Evolutionary conservation across 2,797 vertebrate genomes (phyloP).

Genomic region (Malurus leucopterus): DNA sequence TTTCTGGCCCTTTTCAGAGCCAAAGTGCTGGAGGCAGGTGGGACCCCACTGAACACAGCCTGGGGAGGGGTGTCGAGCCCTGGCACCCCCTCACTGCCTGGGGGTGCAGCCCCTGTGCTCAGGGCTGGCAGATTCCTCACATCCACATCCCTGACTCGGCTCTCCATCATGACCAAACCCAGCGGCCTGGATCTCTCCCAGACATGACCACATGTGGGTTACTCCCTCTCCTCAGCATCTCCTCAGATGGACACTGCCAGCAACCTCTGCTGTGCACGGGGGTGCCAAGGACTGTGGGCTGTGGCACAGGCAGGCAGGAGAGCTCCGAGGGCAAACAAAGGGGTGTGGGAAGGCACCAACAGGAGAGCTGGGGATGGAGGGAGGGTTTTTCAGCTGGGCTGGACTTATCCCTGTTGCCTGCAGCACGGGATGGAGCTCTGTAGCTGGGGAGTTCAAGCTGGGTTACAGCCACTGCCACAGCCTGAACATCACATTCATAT

Average conservation of each 20-base stretch:
- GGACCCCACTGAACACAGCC: background rate
- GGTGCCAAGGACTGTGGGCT: background rate
- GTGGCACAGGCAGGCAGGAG: background rate
- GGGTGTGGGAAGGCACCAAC: background rate
- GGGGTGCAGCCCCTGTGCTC: background rate
- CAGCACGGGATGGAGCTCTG: background rate
- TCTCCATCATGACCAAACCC: background rate
- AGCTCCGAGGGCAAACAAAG: background rate
- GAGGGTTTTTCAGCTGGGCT: background rate
- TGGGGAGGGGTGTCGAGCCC: background rate
- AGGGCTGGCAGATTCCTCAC: background rate
- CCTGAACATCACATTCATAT: slow-evolving; percentile 15
- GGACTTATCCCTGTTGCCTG: background rate
- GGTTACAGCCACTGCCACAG: background rate
- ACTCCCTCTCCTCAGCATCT: background rate
- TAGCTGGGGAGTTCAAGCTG: background rate
- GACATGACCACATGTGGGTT: background rate
- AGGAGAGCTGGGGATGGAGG: background rate
- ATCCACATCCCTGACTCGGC: rapidly evolving
- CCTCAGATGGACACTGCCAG: background rate
- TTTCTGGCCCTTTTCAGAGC: background rate
- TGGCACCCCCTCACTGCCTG: background rate
- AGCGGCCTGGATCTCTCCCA: background rate
- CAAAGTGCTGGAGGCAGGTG: background rate
- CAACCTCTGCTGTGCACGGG: background rate